Evolutionary conservation across 2,797 vertebrate genomes (phyloP), one percentile per base, ranked within the genome.

Genomic region (Poecilia wingei): DNA sequence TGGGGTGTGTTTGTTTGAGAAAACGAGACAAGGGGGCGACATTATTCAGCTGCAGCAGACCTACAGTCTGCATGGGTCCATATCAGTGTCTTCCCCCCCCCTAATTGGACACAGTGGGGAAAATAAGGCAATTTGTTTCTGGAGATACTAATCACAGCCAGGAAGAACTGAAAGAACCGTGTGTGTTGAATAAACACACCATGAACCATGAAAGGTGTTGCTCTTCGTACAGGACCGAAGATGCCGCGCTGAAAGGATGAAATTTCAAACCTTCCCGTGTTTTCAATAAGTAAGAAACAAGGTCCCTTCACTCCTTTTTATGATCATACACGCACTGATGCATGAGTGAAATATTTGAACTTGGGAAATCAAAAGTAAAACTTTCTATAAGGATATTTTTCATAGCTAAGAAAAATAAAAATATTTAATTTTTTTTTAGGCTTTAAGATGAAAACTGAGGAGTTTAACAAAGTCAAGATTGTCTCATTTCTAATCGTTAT

Each of bases 31-130:
- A 75, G 77, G 79, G 76, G 88, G 92, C 90, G 82, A 87, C 92
- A 89, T 93, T 93, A 93, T 93, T 94, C 92, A 89, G 85, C 86
- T 59, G 84, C 79, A 36, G 88, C 87, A 90, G 92, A 93, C 93
- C 86, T 80, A 79, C 87, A 75, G 83, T 51, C 84, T 89, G 87
- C 90, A 87, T 81, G 59, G 89, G 89, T 92, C 87, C 90, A 89
- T 91, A 92, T 93, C 90, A 84, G 90, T 90, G 83, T 83, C 86
- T 80, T 86, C 72, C 73, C 43, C 25, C 13, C 20, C 64, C 7
- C 41, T 39, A 20, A 43, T n/a, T 43, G 64, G 82, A 87, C 55
- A 8, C 82, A 55, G 86, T 72, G 68, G 81, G 80, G 81, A 84
- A 87, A 91, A 86, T 87, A 90, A 92, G 82, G 85, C 83, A 75